phyloP scores from a whole-genome alignment of 2,888 invertebrate species.

The Myathropa florea region DNA sequence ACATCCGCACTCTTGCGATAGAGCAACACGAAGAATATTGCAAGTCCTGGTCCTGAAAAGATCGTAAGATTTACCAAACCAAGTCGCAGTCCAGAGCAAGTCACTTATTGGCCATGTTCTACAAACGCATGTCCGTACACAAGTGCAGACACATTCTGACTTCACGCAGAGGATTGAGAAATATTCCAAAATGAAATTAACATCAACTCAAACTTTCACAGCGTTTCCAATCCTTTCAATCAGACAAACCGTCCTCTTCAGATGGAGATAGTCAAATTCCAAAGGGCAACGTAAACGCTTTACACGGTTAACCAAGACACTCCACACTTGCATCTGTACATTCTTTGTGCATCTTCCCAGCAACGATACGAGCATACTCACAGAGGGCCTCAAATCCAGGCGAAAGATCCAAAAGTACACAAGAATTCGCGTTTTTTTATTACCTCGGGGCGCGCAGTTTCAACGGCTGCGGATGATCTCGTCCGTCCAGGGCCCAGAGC shows the following conservation, averaged over 20 bases:
- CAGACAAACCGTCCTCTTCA: neutral
- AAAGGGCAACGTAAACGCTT: neutral
- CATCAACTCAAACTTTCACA: neutral
- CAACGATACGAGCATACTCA: neutral
- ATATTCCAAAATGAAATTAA: neutral
- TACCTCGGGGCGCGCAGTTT: conserved; percentile 12
- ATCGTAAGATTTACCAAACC: no score
- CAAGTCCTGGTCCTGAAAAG: no score
- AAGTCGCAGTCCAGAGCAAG: no score
- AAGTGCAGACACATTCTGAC: neutral
- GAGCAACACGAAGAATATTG: no score
- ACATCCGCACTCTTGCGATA: no score
- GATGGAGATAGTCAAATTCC: neutral
- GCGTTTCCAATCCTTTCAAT: neutral
- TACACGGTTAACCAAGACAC: neutral
- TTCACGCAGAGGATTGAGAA: neutral
- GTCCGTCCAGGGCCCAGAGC: conserved; percentile 4
- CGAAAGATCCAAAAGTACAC: neutral
- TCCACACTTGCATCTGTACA: neutral
- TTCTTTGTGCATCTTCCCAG: neutral
- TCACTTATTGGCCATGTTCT: no score
- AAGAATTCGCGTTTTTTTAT: conserved; percentile 1
- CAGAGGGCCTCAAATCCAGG: no score
- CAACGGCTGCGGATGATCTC: neutral
- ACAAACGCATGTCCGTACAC: no score